Evolutionary conservation across 2,113 vertebrate genomes (phyloP), one percentile per base, ranked within the genome.

Genomic region (Pantherophis guttatus): DNA sequence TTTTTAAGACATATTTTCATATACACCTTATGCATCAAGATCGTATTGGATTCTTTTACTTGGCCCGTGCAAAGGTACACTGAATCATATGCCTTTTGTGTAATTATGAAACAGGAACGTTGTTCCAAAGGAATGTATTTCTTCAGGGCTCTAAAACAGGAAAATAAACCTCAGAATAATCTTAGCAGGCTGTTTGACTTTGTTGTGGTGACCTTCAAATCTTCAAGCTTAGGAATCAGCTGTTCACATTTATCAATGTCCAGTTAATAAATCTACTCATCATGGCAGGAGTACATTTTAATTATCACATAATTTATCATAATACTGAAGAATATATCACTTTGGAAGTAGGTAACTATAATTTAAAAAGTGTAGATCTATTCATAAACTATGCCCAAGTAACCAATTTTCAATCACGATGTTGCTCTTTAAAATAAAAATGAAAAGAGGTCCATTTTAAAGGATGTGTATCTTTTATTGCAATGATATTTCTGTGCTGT

Each of bases 231-330:
- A 75, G 52, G 59, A 88, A 15, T 91, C 90, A 91, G 90, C 90
- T 91, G 90, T 89, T 91, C 65, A 53, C 24, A 91, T 91, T 44
- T 86, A 44, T 94, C 87, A 91, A 39, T 65, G 87, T 89, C 55
- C 55, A 89, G 55, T 52, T 54, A 91, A 94, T 92, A 91, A 85
- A 94, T 86, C 70, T 17, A 62, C 12, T 62, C 29, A 85, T 52
- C 24, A 65, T 9, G 23, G 24, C 44, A 53, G 55, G 65, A 58
- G 23, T 89, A 89, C 33, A 65, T 65, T 89, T 92, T 89, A 94
- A 89, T 54, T 92, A 24, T 21, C 33, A 81, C 75, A 81, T 81
- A 81, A 81, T 81, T 81, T 81, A 33, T 81, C 75, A 81, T 39
- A 81, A 44, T 81, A 17, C 8, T 81, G 75, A 81, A 81, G 33